phyloP scores from a whole-genome alignment of 2,888 invertebrate species.

The Drosophila quinaria region DNA sequence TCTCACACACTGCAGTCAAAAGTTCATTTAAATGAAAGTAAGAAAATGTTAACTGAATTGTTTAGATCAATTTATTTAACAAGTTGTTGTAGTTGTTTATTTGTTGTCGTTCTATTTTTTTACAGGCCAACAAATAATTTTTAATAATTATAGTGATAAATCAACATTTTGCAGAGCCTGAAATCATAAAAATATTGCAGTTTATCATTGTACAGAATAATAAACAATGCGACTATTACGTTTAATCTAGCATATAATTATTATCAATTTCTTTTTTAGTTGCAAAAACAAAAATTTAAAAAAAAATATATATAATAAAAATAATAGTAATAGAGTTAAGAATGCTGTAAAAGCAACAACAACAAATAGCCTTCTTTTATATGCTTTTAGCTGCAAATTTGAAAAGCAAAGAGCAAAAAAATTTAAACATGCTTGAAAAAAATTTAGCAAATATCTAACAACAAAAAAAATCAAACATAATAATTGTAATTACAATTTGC shows the following conservation, averaged over 20 bases:
- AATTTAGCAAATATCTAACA: conserved; percentile 10
- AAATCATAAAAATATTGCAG: conserved; percentile 1
- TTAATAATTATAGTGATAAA: conserved; percentile 5
- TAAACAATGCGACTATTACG: conserved; percentile 13
- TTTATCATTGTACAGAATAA: conserved; percentile 2
- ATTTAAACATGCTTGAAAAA: conserved; percentile 16
- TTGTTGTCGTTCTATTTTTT: conserved; percentile 15
- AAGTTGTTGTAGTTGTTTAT: conserved; percentile 12
- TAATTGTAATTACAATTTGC: conserved; percentile 13
- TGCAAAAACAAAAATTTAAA: conserved; percentile 6
- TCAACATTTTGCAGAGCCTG: conserved; percentile 2
- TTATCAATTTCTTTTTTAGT: conserved; percentile 6
- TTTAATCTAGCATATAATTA: conserved; percentile 11
- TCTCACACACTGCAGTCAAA: background rate
- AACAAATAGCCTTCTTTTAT: conserved; percentile 10
- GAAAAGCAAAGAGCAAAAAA: conserved; percentile 2
- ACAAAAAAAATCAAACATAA: conserved; percentile 1
- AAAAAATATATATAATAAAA: conserved; percentile 1
- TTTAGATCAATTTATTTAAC: conserved; percentile 24
- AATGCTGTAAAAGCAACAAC: conserved; percentile 22
- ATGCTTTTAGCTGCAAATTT: conserved; percentile 8
- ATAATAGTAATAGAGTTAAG: conserved; percentile 13
- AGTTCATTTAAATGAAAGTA: background rate
- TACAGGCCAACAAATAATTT: background rate
- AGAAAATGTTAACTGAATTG: background rate